Evolutionary conservation across 2,797 vertebrate genomes (phyloP).

Genomic region (Sparus aurata): DNA sequence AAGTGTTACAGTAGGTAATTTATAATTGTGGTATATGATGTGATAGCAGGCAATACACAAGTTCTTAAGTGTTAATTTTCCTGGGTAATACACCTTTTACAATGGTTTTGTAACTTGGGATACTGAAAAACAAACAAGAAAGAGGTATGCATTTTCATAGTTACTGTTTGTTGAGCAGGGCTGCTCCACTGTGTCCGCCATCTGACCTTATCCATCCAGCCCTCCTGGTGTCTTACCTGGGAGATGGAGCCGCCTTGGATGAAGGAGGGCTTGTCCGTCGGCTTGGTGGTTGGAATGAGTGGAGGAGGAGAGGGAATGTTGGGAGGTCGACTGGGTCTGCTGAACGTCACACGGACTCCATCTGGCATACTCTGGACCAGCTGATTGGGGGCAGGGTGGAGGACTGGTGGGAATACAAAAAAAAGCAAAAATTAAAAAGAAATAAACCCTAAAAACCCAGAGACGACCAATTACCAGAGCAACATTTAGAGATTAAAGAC

Average conservation of each 20-base stretch:
- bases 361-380: conserved; percentile 92
- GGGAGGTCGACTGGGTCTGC: conserved; percentile 91
- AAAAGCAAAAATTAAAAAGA: background rate
- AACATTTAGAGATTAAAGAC: conserved; percentile 24
- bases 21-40: background rate
- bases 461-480: background rate
- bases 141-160: too few relatives aligned
- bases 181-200: background rate
- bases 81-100: background rate
- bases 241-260: conserved; percentile 98
- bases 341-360: conserved; percentile 92
- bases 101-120: background rate
- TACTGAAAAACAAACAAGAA: too few relatives aligned
- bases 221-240: conserved; percentile 86
- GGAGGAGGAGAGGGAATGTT: conserved; percentile 95
- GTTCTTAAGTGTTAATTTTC: background rate
- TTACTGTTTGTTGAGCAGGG: background rate
- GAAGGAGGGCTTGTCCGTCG: conserved; percentile 97
- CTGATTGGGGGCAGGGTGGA: conserved; percentile 95
- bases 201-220: background rate
- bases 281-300: conserved; percentile 98
- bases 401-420: conserved; percentile 84
- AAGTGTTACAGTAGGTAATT: background rate
- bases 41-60: background rate
- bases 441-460: background rate